Conservation (phyloP, 2,113 vertebrate genomes). For the Notothenia coriiceps region DNA sequence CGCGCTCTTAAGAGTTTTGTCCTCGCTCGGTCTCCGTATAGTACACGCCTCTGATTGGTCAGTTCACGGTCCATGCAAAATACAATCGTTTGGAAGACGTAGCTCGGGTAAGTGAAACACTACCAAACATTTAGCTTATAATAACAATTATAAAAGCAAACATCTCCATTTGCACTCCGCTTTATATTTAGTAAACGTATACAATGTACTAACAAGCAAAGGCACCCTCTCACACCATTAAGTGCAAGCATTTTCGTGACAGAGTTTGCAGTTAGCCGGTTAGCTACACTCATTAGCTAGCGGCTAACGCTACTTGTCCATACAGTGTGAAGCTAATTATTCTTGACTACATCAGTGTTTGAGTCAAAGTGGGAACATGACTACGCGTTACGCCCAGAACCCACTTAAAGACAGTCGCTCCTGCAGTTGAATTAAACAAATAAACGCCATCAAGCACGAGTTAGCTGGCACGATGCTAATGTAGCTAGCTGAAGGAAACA, state of each 20-base stretch:
- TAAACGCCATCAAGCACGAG: rapidly evolving
- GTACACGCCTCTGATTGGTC: constrained; percentile 61
- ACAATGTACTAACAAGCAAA: background rate
- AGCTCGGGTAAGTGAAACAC: constrained; percentile 47
- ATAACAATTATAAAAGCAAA: background rate
- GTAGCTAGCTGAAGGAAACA: background rate
- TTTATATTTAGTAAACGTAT: background rate
- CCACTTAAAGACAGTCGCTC: rapidly evolving
- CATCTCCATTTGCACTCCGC: rapidly evolving
- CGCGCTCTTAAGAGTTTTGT: constrained; percentile 10
- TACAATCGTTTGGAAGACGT: constrained; percentile 43
- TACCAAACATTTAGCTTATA: background rate
- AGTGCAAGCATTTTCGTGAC: background rate
- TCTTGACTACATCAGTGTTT: background rate
- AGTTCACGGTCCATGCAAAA: background rate
- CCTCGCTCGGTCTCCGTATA: constrained; percentile 58
- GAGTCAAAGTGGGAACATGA: background rate
- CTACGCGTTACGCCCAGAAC: rapidly evolving
- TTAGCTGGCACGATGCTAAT: constrained; percentile 25
- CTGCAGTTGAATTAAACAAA: background rate
- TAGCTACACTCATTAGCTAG: constrained; percentile 34
- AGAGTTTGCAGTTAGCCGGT: background rate
- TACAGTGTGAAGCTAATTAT: background rate
- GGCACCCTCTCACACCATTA: rapidly evolving
- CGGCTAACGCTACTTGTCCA: constrained; percentile 17